Conservation (phyloP, 2,797 vertebrate genomes). For the Champsocephalus esox region DNA sequence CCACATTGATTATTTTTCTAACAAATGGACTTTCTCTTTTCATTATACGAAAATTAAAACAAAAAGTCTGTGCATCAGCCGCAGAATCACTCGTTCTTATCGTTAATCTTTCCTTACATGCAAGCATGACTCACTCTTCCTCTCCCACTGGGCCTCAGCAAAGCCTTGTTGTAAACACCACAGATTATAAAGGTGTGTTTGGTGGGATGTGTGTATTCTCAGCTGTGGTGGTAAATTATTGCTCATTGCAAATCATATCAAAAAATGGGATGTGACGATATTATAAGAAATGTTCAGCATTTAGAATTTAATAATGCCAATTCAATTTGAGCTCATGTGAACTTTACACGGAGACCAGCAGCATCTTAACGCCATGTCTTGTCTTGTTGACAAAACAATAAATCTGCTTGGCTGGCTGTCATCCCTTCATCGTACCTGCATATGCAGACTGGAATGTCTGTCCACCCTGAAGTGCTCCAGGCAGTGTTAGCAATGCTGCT, state of each 20-base stretch:
- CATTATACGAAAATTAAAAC: too few species aligned
- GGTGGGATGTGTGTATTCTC: not conserved
- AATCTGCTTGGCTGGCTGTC: not conserved
- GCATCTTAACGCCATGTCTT: not conserved
- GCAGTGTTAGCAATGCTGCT: conserved; percentile 29
- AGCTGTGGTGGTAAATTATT: not conserved
- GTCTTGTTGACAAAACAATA: not conserved
- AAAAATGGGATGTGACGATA: not conserved
- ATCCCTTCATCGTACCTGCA: conserved; percentile 24
- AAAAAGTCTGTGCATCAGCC: not conserved
- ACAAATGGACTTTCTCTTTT: not conserved
- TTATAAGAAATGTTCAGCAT: not conserved
- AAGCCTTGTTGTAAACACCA: not conserved
- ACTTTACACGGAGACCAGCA: not conserved
- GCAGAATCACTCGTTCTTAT: conserved; percentile 11
- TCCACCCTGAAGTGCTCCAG: not conserved
- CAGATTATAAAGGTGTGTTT: not conserved
- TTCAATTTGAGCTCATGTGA: not conserved
- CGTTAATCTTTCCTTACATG: not conserved
- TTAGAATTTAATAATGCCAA: not conserved
- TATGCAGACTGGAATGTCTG: conserved; percentile 26
- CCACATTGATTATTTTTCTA: not conserved
- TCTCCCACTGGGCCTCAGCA: not conserved
- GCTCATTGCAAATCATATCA: not conserved
- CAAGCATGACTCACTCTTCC: conserved; percentile 20